phyloP scores from a whole-genome alignment of 2,888 invertebrate genomes.

The Thymelicus sylvestris region DNA sequence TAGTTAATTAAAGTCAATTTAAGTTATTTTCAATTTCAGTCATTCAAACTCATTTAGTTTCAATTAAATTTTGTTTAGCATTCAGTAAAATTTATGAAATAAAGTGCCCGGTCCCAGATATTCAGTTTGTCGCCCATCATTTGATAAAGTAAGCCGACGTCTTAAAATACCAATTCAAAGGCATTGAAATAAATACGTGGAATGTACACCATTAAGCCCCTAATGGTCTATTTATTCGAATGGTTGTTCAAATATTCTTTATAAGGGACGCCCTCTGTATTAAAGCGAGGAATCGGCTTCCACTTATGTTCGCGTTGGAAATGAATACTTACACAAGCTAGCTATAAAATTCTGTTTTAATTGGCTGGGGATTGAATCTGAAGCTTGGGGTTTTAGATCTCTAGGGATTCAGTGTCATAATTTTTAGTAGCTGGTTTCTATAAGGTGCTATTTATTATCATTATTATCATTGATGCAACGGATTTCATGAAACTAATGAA shows the following conservation, averaged over 20 bases:
- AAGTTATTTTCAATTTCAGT: too few species aligned
- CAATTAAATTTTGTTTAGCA: background rate
- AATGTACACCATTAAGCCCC: conserved; percentile 15
- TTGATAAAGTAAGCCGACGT: background rate
- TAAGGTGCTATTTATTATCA: too few species aligned
- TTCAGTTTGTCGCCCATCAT: background rate
- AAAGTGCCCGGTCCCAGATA: background rate
- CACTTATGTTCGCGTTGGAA: background rate
- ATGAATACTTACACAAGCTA: background rate
- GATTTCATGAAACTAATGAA: too few species aligned
- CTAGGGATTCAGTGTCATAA: too few species aligned
- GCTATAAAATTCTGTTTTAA: background rate
- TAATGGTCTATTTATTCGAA: conserved; percentile 15
- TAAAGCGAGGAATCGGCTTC: conserved; percentile 3
- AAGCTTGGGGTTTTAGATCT: too few species aligned
- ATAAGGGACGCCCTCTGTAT: background rate
- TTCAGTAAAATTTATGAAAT: background rate
- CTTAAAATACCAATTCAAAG: conserved; percentile 4
- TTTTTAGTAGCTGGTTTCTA: too few species aligned
- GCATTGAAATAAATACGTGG: conserved; percentile 20
- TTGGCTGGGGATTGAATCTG: background rate
- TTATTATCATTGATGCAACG: too few species aligned
- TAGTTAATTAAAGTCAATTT: too few species aligned
- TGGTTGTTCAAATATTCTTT: conserved; percentile 9
- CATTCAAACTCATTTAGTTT: too few species aligned